Evolutionary conservation across 2,888 invertebrate species (phyloP), one percentile per base, ranked within the genome.

Genomic region (Euproctis similis): DNA sequence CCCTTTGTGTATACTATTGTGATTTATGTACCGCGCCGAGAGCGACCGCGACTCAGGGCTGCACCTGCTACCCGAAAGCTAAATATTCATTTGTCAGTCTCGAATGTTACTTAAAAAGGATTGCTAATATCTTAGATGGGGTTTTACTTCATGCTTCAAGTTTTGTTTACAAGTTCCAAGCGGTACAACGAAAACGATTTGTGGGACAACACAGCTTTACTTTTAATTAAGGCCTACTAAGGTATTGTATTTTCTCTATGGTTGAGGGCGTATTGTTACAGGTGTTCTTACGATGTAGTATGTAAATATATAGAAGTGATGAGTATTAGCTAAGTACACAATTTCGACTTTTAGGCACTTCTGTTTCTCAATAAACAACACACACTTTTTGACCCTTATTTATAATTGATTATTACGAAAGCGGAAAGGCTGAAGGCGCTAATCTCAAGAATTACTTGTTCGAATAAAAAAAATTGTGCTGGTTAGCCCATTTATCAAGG

Each of bases 61-160:
- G 42, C 78, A 78, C 77, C 78, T 77, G 78, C 65, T 60, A 43
- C 64, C 60, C 52, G 38, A n/a, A 51, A 57, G 67, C 66, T 72
- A 66, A 78, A 75, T 70, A 72, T 73, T 77, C 77, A 77, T 78
- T 77, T 78, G 75, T 78, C 75, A 76, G 60, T 61, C 66, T 53
- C 59, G 66, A 65, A 70, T 67, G 72, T 62, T 69, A 74, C 56
- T 75, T 74, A 66, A 69, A 76, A 78, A 76, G 76, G 76, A 77
- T 78, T 71, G 75, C 65, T 77, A 75, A 76, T 77, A 72, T 75
- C 70, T 74, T 61, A 71, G 70, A 74, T 75, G 74, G 74, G 64
- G n/a, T 56, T 70, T 42, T 37, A 23, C 29, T 63, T 57, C 33
- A 53, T 56, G 50, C 55, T 44, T 44, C 43, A 49, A 11, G 53